phyloP scores from a whole-genome alignment of 2,888 invertebrate species.

The Macrosiphum euphorbiae region DNA sequence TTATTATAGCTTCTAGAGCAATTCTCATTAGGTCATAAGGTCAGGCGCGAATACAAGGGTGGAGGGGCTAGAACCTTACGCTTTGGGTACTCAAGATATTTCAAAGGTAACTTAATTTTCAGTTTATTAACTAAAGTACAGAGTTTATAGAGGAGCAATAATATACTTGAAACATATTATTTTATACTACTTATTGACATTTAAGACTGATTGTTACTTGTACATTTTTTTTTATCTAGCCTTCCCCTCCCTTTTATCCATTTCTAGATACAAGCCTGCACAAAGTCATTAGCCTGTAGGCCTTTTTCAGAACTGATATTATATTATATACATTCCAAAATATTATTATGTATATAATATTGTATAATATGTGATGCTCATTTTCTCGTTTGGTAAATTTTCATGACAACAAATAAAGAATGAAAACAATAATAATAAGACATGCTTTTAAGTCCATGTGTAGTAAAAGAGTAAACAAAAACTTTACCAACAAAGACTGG shows the following conservation, averaged over 20 bases:
- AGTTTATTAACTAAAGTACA: no score
- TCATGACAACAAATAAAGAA: not conserved
- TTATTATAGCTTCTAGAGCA: not conserved
- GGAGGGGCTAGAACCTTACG: no score
- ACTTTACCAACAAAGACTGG: not conserved
- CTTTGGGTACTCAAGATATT: no score
- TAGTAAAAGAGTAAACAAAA: not conserved
- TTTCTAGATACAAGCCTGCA: not conserved
- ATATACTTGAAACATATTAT: no score
- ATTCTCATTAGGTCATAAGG: not conserved
- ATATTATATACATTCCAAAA: no score
- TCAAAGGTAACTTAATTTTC: no score
- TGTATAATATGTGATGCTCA: not conserved
- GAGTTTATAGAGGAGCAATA: no score
- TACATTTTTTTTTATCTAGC: no score
- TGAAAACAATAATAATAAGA: not conserved
- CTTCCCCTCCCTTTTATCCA: no score
- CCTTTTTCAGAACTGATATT: not conserved
- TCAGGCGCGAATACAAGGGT: no score
- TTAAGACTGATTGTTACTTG: no score
- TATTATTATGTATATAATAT: not conserved
- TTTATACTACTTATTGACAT: no score
- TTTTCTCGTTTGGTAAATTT: not conserved
- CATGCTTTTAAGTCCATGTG: not conserved
- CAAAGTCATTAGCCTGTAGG: not conserved